phyloP scores from a whole-genome alignment of 2,888 invertebrate species.

The Cyrtodaria siliqua region DNA sequence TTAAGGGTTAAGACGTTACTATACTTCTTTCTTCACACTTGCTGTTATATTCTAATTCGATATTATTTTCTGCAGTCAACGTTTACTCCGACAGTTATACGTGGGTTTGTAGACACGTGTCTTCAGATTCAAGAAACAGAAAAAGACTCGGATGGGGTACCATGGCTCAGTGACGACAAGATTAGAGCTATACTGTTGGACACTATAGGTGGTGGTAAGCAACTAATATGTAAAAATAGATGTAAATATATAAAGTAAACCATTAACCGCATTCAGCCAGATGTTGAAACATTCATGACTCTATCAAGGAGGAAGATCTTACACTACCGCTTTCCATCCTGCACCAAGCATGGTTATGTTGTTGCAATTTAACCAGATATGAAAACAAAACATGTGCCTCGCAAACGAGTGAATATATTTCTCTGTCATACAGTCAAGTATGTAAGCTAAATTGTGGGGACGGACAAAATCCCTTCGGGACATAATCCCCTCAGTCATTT shows the following conservation, averaged over 20 bases:
- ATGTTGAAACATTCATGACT: too few species aligned
- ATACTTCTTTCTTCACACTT: too few species aligned
- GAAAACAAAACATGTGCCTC: too few species aligned
- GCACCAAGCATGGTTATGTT: neutral
- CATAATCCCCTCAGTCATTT: too few species aligned
- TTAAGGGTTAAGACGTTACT: too few species aligned
- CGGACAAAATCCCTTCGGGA: too few species aligned
- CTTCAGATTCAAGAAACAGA: constrained; percentile 40
- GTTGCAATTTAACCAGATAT: too few species aligned
- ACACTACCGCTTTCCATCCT: neutral
- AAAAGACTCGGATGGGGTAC: constrained; percentile 18
- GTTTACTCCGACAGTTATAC: constrained; percentile 12
- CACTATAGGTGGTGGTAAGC: constrained; percentile 52
- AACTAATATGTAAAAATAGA: neutral
- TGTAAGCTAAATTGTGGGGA: too few species aligned
- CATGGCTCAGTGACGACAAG: constrained; percentile 55
- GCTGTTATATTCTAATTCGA: too few species aligned
- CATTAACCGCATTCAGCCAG: neutral
- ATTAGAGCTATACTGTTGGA: constrained; percentile 47
- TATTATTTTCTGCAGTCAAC: constrained; percentile 39
- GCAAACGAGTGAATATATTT: too few species aligned
- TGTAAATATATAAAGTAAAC: neutral
- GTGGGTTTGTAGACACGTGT: constrained; percentile 59
- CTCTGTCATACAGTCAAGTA: too few species aligned
- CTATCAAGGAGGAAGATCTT: neutral